Evolutionary conservation across 2,888 invertebrate genomes (phyloP).

Genomic region (Pammene aurita): DNA sequence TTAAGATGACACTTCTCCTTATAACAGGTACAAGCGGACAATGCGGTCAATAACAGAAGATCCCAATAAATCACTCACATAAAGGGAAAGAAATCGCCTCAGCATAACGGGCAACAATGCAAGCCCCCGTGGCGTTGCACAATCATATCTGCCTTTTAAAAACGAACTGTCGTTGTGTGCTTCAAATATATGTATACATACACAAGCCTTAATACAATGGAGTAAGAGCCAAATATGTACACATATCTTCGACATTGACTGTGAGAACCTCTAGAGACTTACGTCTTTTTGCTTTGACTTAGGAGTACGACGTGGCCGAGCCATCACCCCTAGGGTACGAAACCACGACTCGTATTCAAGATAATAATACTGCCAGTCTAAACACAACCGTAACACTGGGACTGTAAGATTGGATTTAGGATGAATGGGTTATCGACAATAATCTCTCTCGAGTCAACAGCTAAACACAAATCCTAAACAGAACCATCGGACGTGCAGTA

Average conservation of each 20-base stretch:
- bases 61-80: slow-evolving; percentile 39
- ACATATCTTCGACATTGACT: slow-evolving; percentile 39
- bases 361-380: slow-evolving; percentile 40
- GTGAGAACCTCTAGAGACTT: slow-evolving; percentile 6
- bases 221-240: background rate
- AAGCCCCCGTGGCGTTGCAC: slow-evolving; percentile 64
- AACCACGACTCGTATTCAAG: slow-evolving; percentile 33
- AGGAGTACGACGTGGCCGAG: slow-evolving; percentile 39
- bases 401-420: slow-evolving; percentile 45
- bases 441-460: slow-evolving; percentile 71
- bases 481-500: slow-evolving; percentile 64
- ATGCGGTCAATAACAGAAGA: slow-evolving; percentile 2
- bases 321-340: slow-evolving; percentile 45
- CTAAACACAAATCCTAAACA: slow-evolving; percentile 59
- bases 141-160: slow-evolving; percentile 55
- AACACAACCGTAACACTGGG: slow-evolving; percentile 42
- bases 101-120: slow-evolving; percentile 57
- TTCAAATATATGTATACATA: background rate
- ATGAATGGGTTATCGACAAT: slow-evolving; percentile 43
- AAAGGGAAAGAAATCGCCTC: slow-evolving; percentile 47
- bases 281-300: background rate
- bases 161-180: slow-evolving; percentile 43
- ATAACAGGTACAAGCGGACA: slow-evolving; percentile 9
- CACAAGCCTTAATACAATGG: background rate
- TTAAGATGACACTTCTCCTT: slow-evolving; percentile 7